Base-by-base conservation (phyloP, 2,113 vertebrate species). In the Sturnus vulgaris region DNA sequence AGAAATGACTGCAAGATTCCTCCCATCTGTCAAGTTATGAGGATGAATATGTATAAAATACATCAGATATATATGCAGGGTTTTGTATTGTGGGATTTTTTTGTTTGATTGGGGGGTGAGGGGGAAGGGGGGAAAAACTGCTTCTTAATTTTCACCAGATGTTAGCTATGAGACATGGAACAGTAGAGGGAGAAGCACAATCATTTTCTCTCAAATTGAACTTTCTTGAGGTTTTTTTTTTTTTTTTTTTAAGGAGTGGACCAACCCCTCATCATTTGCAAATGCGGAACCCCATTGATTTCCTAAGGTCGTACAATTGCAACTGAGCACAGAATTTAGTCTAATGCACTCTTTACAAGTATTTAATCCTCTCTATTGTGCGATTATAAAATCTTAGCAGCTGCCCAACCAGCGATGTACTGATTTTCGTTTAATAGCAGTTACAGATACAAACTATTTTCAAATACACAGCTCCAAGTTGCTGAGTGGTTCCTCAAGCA, bases 1-100 rank as follows among this genome's bases (percentile, higher is more conserved):
- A 97, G 96, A 97, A 97, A 95, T 97, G 97, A 98, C 96, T 96
- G 96, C 93, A 95, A 97, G 96, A 97, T 97, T 97, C 97, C 97
- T 97, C 98, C 98, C 98, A 97, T 97, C 98, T 98, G 98, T 98
- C 98, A 98, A 97, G 95, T 97, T 97, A 97, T 95, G 96, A 96
- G 96, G 92, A 94, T 96, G 97, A 97, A 97, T 97, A 98, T 97
- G 96, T 96, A 96, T 96, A 96, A 98, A 97, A 97, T 93, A 75
- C 93, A 94, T 96, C 95, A 89, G 90, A 95, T 95, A 92, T 93
- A 90, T 96, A 95, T 89, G 72, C 86, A 1, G 44, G 64, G 86
- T 95, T 96, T 96, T 96, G 88, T 95, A 77, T 88, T 94, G 93
- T 90, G 89, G 80, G 11, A 39, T 0, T 2, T 92, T 92, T 52